Base-by-base conservation (phyloP, 2,797 vertebrate genomes). In the Parotocinclus haroldoi region DNA sequence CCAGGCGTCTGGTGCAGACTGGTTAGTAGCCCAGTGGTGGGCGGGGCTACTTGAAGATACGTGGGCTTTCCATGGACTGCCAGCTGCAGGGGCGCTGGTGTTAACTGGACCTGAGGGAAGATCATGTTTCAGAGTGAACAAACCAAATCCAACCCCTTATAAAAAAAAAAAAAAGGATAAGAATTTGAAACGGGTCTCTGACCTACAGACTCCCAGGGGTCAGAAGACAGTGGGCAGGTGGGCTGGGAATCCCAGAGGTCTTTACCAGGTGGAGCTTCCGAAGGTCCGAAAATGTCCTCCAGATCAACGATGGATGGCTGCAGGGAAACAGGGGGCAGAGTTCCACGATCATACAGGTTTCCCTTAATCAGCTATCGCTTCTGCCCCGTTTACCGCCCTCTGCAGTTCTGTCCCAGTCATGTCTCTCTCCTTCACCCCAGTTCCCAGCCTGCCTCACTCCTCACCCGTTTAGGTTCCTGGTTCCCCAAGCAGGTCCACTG, bases 231-330 rank as follows among this genome's bases (percentile, higher is more conserved):
- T 3, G 85, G 79, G 68, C 66, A 56, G 42, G 68, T 14, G 10
- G 84, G 73, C 4, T 80, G 79, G 8, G 77, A 37, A 76, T 92
- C 90, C 95, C 95, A 96, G 0, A 90, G 92, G 78, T 96, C 92
- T 3, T 84, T 78, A 18, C 86, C 80, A 0, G 77, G 67, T 58
- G 79, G 75, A 0, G 80, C 89, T 68, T 90, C 85, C 63, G 89
- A 82, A 0, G 92, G 75, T 18, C 88, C 87, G 4, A 97, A 97
- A 78, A 98, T 87, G 78, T 96, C 94, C 16, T 92, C 93, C 64
- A 98, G 88, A 72, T 98, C 95, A 81, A 93, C 78, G 84, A 95
- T 90, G 72, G 93, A 90, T 9, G 94, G 93, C 95, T 96, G 83
- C 0, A 76, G 58, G 39, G n/a, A n/a, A 42, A 18, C 44, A 17